These are phyloP conservation scores for Chloroclystis v-ata DNA, from an alignment of 2,888 invertebrate species.

Conservation along the genomic window DNA sequence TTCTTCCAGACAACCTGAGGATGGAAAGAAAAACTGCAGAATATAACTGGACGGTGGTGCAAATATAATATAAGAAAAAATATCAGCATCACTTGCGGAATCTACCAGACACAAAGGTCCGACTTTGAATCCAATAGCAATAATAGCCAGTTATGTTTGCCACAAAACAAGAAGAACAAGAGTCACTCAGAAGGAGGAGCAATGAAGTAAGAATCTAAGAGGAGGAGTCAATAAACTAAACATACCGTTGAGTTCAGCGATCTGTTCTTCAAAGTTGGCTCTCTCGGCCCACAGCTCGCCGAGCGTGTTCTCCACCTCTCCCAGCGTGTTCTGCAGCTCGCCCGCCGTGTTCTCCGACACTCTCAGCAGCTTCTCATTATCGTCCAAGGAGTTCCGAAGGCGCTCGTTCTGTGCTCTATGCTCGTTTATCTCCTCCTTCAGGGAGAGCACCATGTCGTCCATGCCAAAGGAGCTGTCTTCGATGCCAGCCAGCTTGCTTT, in stretches of 20 bases:
- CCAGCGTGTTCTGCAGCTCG: conserved; percentile 86
- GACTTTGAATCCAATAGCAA: no score
- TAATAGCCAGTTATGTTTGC: no score
- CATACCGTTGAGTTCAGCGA: conserved; percentile 69
- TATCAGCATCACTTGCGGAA: no score
- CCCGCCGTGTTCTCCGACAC: conserved; percentile 89
- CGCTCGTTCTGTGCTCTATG: conserved; percentile 80
- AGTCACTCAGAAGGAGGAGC: no score
- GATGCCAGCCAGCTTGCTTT: conserved; percentile 79
- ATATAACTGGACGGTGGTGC: no score
- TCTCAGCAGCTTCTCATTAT: conserved; percentile 74
- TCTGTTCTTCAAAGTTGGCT: conserved; percentile 70
- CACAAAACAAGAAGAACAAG: no score
- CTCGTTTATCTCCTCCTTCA: conserved; percentile 81
- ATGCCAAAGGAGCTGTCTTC: conserved; percentile 85
- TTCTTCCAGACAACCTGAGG: no score
- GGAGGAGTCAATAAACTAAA: neutral
- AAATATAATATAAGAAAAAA: no score
- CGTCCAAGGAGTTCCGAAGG: conserved; percentile 81
- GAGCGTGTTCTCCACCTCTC: conserved; percentile 85
- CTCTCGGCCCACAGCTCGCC: conserved; percentile 73
- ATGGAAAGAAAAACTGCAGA: no score
- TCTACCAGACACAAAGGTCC: no score
- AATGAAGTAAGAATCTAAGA: no score
- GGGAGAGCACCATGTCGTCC: conserved; percentile 83